A percentile compares a stretch with the other conserved stretches of the same genome.
phyloP scores from a whole-genome alignment of 2,797 vertebrate genomes.

The Clarias platycephalus region DNA sequence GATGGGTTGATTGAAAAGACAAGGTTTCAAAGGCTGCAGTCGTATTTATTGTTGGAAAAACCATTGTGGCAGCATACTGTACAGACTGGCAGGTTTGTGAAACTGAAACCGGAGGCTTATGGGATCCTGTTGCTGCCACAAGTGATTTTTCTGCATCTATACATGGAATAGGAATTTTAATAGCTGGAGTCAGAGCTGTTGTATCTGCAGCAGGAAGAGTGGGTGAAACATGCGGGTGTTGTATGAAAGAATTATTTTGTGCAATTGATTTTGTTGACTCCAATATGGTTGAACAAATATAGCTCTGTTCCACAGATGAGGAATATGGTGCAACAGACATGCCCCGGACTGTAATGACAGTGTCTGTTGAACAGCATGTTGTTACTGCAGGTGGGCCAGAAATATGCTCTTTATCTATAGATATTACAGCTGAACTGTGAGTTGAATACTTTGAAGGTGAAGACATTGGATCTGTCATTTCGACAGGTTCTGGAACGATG shows the following conservation, averaged over 20 bases:
- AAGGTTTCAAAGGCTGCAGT: constrained; percentile 50
- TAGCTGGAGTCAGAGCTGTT: constrained; percentile 10
- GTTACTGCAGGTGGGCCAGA: constrained; percentile 19
- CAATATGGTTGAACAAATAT: constrained; percentile 9
- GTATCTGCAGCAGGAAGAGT: constrained; percentile 1
- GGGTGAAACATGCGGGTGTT: constrained; percentile 20
- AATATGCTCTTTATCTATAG: constrained; percentile 18
- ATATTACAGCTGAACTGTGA: neutral
- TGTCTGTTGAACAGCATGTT: neutral
- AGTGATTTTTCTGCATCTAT: constrained; percentile 24
- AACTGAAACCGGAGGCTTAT: constrained; percentile 64
- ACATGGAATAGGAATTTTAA: constrained; percentile 31
- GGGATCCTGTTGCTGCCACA: constrained; percentile 27
- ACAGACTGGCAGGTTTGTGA: constrained; percentile 59
- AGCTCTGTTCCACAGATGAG: constrained; percentile 1
- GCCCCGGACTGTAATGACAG: neutral
- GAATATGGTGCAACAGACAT: constrained; percentile 15
- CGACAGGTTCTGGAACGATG: constrained; percentile 22
- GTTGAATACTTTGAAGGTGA: constrained; percentile 16
- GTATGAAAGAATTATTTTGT: neutral
- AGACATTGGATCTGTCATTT: constrained; percentile 39
- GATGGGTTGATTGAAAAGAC: constrained; percentile 64
- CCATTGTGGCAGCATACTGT: constrained; percentile 55
- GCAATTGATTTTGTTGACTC: neutral
- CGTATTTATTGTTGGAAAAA: constrained; percentile 55